Base-by-base conservation (phyloP, 2,797 vertebrate genomes). In the Sebastes trivittatus region DNA sequence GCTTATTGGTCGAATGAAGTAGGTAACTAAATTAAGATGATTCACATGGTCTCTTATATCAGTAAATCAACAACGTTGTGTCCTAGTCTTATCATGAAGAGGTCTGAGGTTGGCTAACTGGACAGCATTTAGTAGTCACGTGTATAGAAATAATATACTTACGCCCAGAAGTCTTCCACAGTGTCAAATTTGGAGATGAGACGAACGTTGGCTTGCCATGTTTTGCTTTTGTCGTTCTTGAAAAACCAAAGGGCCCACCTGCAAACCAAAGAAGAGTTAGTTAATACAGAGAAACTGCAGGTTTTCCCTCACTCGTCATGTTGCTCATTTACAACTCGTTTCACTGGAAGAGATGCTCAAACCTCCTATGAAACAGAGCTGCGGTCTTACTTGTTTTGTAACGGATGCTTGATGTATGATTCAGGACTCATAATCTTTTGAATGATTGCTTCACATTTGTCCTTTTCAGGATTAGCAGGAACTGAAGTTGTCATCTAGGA, bases 231-330 rank as follows among this genome's bases (percentile, higher is more conserved):
- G 95, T 99, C 98, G 92, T 99, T 99, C 95, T 99, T 99, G 95
- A 99, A 99, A 95, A 99, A 99, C 98, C 98, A 99, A 83, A 99
- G 97, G 66, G 98, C 97, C 98, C 98, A 99, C 90, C 98, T 99
- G 92, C 6, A 84, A 87, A 80, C 8, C 23, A 84, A 68, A 84
- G 1, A 56, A 3, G 1, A 23, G 23, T 23, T 13, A 23, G 23
- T 23, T 13, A 36, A 36, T 8, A 38, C 16, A 42, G 5, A 70
- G 3, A 1, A 1, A 2, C 38, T 18, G 1, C 5, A 38, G 2
- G 3, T 2, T 0, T n/a, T 4, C 5, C 32, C 20, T 58, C 16
- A 62, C 11, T 9, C 4, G 20, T 22, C 14, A 59, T 11, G 11
- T 2, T 60, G 38, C n/a, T 63, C 59, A 66, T 54, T 20, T 3